Conservation (phyloP, 2,113 vertebrate genomes). For the Poeciliopsis retropinna region DNA sequence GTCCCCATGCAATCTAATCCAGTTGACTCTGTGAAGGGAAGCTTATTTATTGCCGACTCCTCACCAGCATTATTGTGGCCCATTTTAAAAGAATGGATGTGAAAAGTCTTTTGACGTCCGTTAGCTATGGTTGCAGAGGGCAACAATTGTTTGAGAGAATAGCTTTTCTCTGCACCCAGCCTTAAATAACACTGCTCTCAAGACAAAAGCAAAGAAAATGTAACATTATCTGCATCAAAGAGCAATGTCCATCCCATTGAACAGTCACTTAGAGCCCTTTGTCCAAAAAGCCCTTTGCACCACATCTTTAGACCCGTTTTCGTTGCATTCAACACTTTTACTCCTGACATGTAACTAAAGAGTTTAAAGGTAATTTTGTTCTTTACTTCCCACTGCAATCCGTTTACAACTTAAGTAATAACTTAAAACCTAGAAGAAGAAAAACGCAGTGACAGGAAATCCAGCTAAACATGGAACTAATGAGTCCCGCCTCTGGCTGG, state of each 20-base stretch:
- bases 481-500: background rate
- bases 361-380: background rate
- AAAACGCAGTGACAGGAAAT: background rate
- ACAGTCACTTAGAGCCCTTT: constrained; percentile 54
- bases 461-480: background rate
- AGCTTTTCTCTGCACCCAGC: constrained; percentile 73
- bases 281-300: constrained; percentile 23
- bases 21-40: constrained; percentile 55
- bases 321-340: background rate
- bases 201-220: constrained; percentile 81
- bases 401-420: background rate
- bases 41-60: constrained; percentile 73
- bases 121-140: constrained; percentile 70
- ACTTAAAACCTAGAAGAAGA: background rate
- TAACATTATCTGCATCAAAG: constrained; percentile 82
- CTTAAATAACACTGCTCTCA: constrained; percentile 76
- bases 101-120: constrained; percentile 73
- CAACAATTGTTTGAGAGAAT: constrained; percentile 83
- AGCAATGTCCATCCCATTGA: constrained; percentile 56
- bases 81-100: constrained; percentile 69
- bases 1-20: constrained; percentile 71
- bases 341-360: too few relatives aligned
- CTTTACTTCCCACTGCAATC: background rate
- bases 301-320: background rate
- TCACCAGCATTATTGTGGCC: constrained; percentile 62